A percentile compares a stretch with the other conserved stretches of the same genome.
These are phyloP conservation scores for Carterocephalus palaemon DNA, from an alignment of 2,888 invertebrate species.

Conservation along the genomic window DNA sequence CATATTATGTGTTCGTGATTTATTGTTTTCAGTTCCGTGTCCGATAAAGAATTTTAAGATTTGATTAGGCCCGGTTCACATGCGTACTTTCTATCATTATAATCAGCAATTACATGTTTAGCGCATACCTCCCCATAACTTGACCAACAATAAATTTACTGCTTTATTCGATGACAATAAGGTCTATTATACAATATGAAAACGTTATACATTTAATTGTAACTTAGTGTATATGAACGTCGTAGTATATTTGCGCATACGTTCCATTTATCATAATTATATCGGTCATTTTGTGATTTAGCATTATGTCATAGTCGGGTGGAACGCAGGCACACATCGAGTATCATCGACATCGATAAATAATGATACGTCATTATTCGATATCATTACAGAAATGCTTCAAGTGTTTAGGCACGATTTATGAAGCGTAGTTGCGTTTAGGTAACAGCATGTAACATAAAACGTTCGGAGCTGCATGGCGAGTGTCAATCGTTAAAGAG, in stretches of 20 bases:
- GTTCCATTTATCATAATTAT: slow-evolving; percentile 38
- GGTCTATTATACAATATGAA: neutral
- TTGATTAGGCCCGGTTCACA: neutral
- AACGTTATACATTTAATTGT: neutral
- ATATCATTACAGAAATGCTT: slow-evolving; percentile 7
- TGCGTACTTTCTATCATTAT: slow-evolving; percentile 12
- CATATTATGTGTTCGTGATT: slow-evolving; percentile 5
- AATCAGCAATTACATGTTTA: slow-evolving; percentile 10
- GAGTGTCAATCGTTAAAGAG: no score
- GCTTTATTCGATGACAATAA: neutral
- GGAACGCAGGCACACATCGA: slow-evolving; percentile 25
- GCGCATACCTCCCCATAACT: slow-evolving; percentile 2
- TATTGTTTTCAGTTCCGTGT: slow-evolving; percentile 10
- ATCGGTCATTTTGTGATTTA: slow-evolving; percentile 34
- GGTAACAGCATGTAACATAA: no score
- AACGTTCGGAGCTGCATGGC: no score
- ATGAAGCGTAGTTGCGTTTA: neutral
- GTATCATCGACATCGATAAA: slow-evolving; percentile 14
- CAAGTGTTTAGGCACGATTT: neutral
- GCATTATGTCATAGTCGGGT: slow-evolving; percentile 33
- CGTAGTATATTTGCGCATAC: slow-evolving; percentile 38
- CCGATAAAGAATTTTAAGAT: slow-evolving; percentile 17
- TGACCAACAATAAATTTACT: neutral
- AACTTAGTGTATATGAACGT: slow-evolving; percentile 9
- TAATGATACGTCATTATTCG: slow-evolving; percentile 7